A percentile compares a stretch with the other conserved stretches of the same genome.
These are phyloP conservation scores for Scatophagus argus DNA, from an alignment of 2,113 vertebrate species.

Conservation along the genomic window DNA sequence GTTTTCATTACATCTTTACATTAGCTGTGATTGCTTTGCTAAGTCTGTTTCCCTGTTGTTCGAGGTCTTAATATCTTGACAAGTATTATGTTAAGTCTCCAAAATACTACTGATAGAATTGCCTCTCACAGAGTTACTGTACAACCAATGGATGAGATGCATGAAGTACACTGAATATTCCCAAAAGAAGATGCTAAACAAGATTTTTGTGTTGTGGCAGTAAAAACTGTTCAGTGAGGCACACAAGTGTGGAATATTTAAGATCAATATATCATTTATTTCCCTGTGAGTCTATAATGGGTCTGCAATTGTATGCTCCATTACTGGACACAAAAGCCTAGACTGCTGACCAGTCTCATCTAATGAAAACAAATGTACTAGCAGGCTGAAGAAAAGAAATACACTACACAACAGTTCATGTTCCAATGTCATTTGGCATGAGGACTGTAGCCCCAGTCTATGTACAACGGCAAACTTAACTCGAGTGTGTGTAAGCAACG, in stretches of 20 bases:
- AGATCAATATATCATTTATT: slow-evolving; percentile 83
- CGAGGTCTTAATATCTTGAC: slow-evolving; percentile 30
- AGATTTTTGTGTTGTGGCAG: slow-evolving; percentile 42
- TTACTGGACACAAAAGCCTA: slow-evolving; percentile 76
- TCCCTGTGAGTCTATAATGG: slow-evolving; percentile 76
- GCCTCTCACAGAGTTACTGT: slow-evolving; percentile 19
- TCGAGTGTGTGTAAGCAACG: slow-evolving; percentile 68
- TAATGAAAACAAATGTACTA: slow-evolving; percentile 84
- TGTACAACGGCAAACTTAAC: slow-evolving; percentile 64
- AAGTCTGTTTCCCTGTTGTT: slow-evolving; percentile 31
- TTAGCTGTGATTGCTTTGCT: slow-evolving; percentile 46
- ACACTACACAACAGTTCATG: slow-evolving; percentile 54
- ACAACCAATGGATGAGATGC: slow-evolving; percentile 6
- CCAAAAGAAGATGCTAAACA: slow-evolving; percentile 46
- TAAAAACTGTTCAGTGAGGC: slow-evolving; percentile 65
- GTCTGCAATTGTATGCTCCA: slow-evolving; percentile 70
- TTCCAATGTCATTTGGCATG: slow-evolving; percentile 58
- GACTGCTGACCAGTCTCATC: slow-evolving; percentile 79
- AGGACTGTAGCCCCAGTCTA: slow-evolving; percentile 42
- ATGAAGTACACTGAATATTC: slow-evolving; percentile 40
- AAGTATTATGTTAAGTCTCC: background rate
- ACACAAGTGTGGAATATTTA: slow-evolving; percentile 70
- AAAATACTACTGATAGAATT: background rate
- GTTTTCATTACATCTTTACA: slow-evolving; percentile 72
- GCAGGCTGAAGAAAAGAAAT: slow-evolving; percentile 69